Base-by-base conservation (phyloP, 2,113 vertebrate species). In the Ptyas mucosa region DNA sequence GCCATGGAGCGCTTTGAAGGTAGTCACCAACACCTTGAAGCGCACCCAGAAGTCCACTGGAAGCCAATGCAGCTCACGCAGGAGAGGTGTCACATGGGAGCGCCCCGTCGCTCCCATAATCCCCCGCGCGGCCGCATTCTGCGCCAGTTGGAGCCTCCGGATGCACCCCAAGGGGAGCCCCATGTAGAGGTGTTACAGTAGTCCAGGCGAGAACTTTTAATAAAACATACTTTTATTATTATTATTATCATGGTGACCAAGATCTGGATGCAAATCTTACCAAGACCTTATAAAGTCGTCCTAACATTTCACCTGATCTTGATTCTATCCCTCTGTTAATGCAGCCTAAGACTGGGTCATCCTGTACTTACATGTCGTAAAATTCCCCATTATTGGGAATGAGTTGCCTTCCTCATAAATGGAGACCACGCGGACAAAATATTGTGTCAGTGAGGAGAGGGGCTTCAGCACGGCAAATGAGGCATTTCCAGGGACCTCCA, bases 361-460 rank as follows among this genome's bases (percentile, higher is more conserved):
- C n/a, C 91, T 23, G n/a, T 88, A 97, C 98, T 98, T 98, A 99
- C 99, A 86, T 46, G 99, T 99, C 90, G 98, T 99, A 94, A 99
- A 88, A 1, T 98, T 98, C 90, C 97, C 97, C 0, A 98, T 99
- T 43, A 98, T 96, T 1, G 97, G 94, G 89, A 98, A 98, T 87
- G 99, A 99, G 23, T 98, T 93, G 18, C 98, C 98, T 95, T 98
- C 98, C 0, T 97, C 95, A 14, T 98, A 98, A 0, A 94, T 91
- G 10, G 98, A 98, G 94, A 98, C 97, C 93, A 99, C 97, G 0
- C 97, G 98, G 58, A 99, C 97, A 5, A 98, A 97, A 81, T 99
- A 99, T 24, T 97, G 97, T 6, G 99, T 99, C 64, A 99, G 97
- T 39, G 99, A 99, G 1, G 98, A 98, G 75, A 99, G 97, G 52